A percentile compares a stretch with the other conserved stretches of the same genome.
phyloP scores from a whole-genome alignment of 2,888 invertebrate species.

The Plebejus anna region DNA sequence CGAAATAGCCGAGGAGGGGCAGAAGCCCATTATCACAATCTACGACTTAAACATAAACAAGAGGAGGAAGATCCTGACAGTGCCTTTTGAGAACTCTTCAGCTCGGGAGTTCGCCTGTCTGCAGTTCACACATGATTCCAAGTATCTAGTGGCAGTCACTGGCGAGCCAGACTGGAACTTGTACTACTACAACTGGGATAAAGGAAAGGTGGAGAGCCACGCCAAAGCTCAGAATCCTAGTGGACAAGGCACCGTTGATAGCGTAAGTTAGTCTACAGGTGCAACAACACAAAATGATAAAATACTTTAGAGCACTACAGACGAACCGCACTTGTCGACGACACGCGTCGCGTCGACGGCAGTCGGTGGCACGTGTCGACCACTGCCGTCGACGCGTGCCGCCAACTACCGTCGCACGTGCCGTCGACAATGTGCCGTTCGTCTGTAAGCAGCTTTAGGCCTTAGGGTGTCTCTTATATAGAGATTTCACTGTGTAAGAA shows the following conservation, averaged over 20 bases:
- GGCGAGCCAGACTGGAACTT: slow-evolving; percentile 91
- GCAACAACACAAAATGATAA: too few species aligned
- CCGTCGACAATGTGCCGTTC: too few species aligned
- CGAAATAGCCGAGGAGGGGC: slow-evolving; percentile 82
- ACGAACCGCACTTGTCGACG: too few species aligned
- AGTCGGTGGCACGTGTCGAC: too few species aligned
- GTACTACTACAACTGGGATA: slow-evolving; percentile 90
- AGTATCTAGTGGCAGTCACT: slow-evolving; percentile 88
- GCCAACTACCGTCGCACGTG: too few species aligned
- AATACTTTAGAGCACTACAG: too few species aligned
- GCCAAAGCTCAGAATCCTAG: slow-evolving; percentile 85
- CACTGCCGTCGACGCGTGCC: too few species aligned
- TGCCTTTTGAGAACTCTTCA: slow-evolving; percentile 81
- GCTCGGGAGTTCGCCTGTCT: slow-evolving; percentile 85
- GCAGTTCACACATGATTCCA: slow-evolving; percentile 90
- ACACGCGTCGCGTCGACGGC: too few species aligned
- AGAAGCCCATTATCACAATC: slow-evolving; percentile 83
- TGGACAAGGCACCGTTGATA: slow-evolving; percentile 82
- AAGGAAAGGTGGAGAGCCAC: slow-evolving; percentile 87
- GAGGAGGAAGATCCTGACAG: slow-evolving; percentile 82
- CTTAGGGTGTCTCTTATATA: too few species aligned
- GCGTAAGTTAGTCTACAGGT: slow-evolving; percentile 47
- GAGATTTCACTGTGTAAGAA: too few species aligned
- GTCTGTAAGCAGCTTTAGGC: too few species aligned
- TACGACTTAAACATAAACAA: slow-evolving; percentile 86